Evolutionary conservation across 1,140 invertebrate genomes (phyloP), one percentile per base, ranked within the genome.

Genomic region (Dendroctonus ponderosae): DNA sequence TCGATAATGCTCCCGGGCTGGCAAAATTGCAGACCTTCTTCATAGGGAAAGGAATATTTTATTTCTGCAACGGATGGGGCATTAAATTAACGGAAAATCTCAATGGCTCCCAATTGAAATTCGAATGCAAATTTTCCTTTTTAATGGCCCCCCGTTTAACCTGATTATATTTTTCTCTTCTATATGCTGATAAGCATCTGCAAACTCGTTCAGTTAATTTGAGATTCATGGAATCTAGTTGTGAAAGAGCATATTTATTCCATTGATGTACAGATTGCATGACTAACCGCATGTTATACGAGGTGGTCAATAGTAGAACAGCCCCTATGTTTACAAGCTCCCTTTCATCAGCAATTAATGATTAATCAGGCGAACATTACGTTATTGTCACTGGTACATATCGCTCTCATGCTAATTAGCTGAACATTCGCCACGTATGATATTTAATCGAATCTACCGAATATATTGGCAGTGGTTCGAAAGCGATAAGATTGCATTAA

Each of bases 71-170:
- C 57, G 57, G 44, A 60, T 60, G 37, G 44, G 44, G 57, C 57
- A 60, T 60, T 60, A 60, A 60, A 60, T 60, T 60, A 60, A 60
- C 44, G 49, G 57, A 60, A 60, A 48, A 49, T 60, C 39, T 60
- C 57, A 60, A 60, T 60, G 7, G 57, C 43, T 60, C 43, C 39
- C 57, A 39, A 60, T 60, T 49, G 49, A 49, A 60, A 44, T 60
- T 58, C 56, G 56, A 58, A 42, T 14, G 37, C 14, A 26, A 8
- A 38, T 6, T 60, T 60, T 60, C 42, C 43, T 14, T 48, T 60
- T 57, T 42, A 15, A 57, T 49, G 44, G 7, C 49, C 8, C 52
- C 14, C 14, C 46, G 46, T 14, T 48, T 48, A 11, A 14, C 14
- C 8, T 14, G 11, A 48, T 48, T 48, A 48, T 48, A n/a, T 48